These are phyloP conservation scores for Tetranychus urticae DNA, from an alignment of 1,140 invertebrate genomes.

Conservation along the genomic window DNA sequence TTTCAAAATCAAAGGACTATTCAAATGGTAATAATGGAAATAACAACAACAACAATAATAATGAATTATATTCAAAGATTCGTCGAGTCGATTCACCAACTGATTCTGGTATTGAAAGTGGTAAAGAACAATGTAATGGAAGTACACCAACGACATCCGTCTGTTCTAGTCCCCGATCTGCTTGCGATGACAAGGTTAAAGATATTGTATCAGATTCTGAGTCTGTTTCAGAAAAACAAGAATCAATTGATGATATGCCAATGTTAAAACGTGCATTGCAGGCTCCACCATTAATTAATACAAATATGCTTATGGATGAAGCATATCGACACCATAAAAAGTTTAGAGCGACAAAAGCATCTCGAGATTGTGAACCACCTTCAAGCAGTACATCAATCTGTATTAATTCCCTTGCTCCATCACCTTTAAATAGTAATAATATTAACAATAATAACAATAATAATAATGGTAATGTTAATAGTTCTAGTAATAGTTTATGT, in stretches of 20 bases:
- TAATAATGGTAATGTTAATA: neutral
- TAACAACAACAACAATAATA: neutral
- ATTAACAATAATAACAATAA: neutral
- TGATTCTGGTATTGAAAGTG: slow-evolving; percentile 73
- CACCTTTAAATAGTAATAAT: neutral
- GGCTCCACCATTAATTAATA: slow-evolving; percentile 47
- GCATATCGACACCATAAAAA: slow-evolving; percentile 86
- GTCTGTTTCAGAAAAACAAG: slow-evolving; percentile 10
- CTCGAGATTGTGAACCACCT: slow-evolving; percentile 16
- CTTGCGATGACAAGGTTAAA: slow-evolving; percentile 42
- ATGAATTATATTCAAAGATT: slow-evolving; percentile 21
- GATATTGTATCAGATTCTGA: slow-evolving; percentile 12
- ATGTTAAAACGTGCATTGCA: slow-evolving; percentile 70
- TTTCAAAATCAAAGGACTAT: neutral
- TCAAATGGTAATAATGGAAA: neutral
- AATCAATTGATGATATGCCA: slow-evolving; percentile 61
- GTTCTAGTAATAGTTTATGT: neutral
- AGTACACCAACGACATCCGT: slow-evolving; percentile 31
- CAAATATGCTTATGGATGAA: slow-evolving; percentile 70
- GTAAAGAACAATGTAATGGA: slow-evolving; percentile 35
- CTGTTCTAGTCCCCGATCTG: slow-evolving; percentile 52
- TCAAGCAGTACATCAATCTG: slow-evolving; percentile 6
- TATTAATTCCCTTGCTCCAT: neutral
- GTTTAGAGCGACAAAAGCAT: slow-evolving; percentile 36
- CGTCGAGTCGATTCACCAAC: slow-evolving; percentile 64